A percentile compares a stretch with the other conserved stretches of the same genome.
Evolutionary conservation across 2,888 invertebrate species (phyloP).

Genomic region (Scaptomyza polygonia): DNA sequence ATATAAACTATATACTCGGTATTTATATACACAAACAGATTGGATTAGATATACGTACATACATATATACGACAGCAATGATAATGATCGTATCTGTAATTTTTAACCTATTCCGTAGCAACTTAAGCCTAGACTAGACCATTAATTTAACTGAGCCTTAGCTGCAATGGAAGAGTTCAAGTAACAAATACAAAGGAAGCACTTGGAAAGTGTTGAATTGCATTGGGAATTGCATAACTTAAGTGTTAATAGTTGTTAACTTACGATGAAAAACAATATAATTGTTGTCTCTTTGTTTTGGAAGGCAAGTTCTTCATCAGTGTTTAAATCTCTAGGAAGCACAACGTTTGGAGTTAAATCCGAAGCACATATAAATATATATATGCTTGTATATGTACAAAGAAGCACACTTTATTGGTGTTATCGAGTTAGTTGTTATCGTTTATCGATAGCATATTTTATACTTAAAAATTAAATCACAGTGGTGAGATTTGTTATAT

Average conservation of each 20-base stretch:
- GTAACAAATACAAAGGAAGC: conserved; percentile 59
- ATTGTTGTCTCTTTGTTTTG: conserved; percentile 20
- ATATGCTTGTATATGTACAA: conserved; percentile 40
- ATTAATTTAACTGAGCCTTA: conserved; percentile 71
- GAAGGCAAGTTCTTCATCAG: conserved; percentile 56
- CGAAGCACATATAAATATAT: conserved; percentile 29
- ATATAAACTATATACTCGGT: conserved; percentile 24
- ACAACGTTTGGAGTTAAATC: conserved; percentile 68
- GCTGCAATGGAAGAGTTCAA: conserved; percentile 53
- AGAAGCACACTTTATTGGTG: conserved; percentile 33
- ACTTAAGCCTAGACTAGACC: conserved; percentile 73
- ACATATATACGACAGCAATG: too few relatives aligned
- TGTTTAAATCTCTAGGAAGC: conserved; percentile 66
- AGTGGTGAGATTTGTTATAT: conserved; percentile 76
- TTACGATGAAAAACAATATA: conserved; percentile 34
- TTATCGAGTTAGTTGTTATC: conserved; percentile 2
- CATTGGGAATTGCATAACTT: conserved; percentile 63
- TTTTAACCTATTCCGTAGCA: conserved; percentile 23
- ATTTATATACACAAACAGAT: conserved; percentile 38
- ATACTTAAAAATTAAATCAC: conserved; percentile 75
- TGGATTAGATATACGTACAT: conserved; percentile 17
- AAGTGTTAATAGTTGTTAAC: conserved; percentile 30
- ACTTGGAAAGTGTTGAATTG: conserved; percentile 70
- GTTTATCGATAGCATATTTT: conserved; percentile 16
- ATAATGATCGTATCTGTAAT: conserved; percentile 11